Evolutionary conservation across 2,797 vertebrate species (phyloP).

Genomic region (Cyclura pinguis): DNA sequence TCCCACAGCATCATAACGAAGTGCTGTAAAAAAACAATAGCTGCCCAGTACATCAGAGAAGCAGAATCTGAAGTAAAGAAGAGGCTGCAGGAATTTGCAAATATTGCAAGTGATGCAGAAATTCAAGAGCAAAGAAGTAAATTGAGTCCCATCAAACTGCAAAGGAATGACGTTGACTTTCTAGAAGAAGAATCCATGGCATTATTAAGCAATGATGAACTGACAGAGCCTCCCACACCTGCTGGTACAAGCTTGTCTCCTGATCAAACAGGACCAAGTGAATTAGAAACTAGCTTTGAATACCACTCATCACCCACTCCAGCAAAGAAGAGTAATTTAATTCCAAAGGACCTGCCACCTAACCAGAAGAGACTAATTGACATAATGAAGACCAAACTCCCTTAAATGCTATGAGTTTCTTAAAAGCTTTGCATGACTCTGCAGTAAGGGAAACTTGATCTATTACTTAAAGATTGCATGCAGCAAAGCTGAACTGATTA

Average conservation of each 20-base stretch:
- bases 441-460: neutral
- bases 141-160: conserved; percentile 23
- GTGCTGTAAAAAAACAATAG: conserved; percentile 36
- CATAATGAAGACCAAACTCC: neutral
- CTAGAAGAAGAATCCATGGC: conserved; percentile 4
- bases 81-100: conserved; percentile 28
- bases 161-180: conserved; percentile 25
- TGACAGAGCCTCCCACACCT: conserved; percentile 1
- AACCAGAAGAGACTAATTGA: conserved; percentile 9
- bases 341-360: conserved; percentile 19
- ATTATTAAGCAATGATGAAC: conserved; percentile 25
- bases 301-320: neutral
- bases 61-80: conserved; percentile 23
- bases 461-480: neutral
- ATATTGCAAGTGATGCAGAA: conserved; percentile 33
- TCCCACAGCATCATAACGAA: conserved; percentile 28
- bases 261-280: neutral
- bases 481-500: neutral
- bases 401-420: conserved; percentile 2
- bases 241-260: conserved; percentile 2
- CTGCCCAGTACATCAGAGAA: conserved; percentile 25
- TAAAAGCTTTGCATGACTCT: neutral
- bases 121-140: conserved; percentile 35
- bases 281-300: conserved; percentile 42
- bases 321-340: neutral